Evolutionary conservation across 2,888 invertebrate species (phyloP).

Genomic region (Phortica okadai): DNA sequence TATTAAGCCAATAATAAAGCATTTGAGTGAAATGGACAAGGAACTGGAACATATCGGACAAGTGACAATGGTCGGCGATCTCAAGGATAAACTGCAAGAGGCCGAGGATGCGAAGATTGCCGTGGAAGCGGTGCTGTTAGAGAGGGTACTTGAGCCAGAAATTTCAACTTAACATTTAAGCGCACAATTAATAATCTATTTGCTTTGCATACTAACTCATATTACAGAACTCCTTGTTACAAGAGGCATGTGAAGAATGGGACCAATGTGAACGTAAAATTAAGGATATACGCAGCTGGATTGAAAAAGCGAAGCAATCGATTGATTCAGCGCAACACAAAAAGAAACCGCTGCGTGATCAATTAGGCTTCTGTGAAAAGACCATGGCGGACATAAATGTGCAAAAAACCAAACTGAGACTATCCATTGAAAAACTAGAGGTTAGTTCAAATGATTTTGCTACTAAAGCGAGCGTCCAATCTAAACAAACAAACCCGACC

Average conservation of each 20-base stretch:
- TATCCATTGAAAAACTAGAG: slow-evolving; percentile 93
- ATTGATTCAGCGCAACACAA: slow-evolving; percentile 89
- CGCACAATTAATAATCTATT: no score
- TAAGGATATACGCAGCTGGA: slow-evolving; percentile 92
- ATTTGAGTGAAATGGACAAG: slow-evolving; percentile 93
- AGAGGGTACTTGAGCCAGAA: slow-evolving; percentile 81
- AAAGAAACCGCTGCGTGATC: slow-evolving; percentile 91
- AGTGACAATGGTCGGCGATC: slow-evolving; percentile 89
- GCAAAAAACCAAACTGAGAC: slow-evolving; percentile 91
- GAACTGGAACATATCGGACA: slow-evolving; percentile 90
- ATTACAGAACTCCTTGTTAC: slow-evolving; percentile 86
- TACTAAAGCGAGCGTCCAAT: background rate
- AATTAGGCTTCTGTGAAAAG: slow-evolving; percentile 90
- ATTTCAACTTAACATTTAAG: background rate
- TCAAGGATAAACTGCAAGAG: slow-evolving; percentile 89
- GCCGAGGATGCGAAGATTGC: slow-evolving; percentile 91
- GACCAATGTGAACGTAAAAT: slow-evolving; percentile 96
- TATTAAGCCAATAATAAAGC: slow-evolving; percentile 91
- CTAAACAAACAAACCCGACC: background rate
- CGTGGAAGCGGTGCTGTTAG: slow-evolving; percentile 89
- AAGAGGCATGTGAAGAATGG: slow-evolving; percentile 96
- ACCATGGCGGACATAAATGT: slow-evolving; percentile 90
- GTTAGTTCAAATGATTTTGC: slow-evolving; percentile 77
- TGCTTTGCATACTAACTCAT: background rate
- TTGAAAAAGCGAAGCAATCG: slow-evolving; percentile 88